Evolutionary conservation across 2,888 invertebrate genomes (phyloP), one percentile per base, ranked within the genome.

Genomic region (Erpobdella octoculata): DNA sequence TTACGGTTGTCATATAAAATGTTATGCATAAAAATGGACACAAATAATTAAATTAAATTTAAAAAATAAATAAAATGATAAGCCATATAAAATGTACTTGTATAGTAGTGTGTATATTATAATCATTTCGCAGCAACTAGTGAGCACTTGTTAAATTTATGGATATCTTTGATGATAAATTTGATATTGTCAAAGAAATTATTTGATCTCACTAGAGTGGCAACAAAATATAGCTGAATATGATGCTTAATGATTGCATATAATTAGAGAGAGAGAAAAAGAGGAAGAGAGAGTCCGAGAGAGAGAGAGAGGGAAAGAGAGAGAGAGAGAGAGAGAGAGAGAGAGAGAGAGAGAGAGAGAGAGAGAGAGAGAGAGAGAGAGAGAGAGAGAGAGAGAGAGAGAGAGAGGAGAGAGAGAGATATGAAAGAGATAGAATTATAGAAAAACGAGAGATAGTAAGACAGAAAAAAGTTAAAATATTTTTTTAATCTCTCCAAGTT

Each of bases 311-410:
- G 37, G 25, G 18, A 65, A 35, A 65, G 33, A 33, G 31, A 35
- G 8, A 4, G 5, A 65, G 15, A 36, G 37, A 66, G 41, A 38
- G 21, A 15, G 18, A 35, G 15, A 38, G 38, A 66, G 66, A 66
- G 28, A 66, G 21, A 66, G 41, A 38, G n/a, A 36, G 41, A 66
- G 25, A 38, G 25, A 66, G 66, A 33, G 15, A 38, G n/a, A 18
- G 37, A 66, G 41, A 66, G 2, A 66, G 38, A 66, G 36, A 66
- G 18, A 37, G 37, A 35, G 6, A 66, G 21, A 25, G 6, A 66
- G 41, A 38, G 6, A 41, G n/a, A n/a, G 0, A 66, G 1, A 67
- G 1, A 67, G 37, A 35, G 2, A n/a, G 28, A 1, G 1, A 62
- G 21, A 31, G 6, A 62, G 15, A 61, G n/a, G 33, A 28, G 28